Conservation (phyloP, 2,797 vertebrate species). For the Petrocephalus schoutedeni region DNA sequence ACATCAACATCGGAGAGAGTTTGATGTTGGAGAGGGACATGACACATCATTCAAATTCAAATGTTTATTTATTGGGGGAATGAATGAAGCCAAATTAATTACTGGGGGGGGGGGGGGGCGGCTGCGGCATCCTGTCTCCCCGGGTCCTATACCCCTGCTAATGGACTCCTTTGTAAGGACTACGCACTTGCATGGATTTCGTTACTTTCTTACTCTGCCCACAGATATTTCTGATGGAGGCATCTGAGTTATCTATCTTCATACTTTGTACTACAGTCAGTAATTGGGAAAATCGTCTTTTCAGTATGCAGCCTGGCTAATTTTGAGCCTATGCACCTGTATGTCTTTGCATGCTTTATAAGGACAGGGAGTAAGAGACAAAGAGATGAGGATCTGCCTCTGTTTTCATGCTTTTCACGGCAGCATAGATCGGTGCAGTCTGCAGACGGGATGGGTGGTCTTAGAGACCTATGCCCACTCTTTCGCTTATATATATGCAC, state of each 20-base stretch:
- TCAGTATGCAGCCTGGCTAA: neutral
- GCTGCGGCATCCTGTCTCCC: neutral
- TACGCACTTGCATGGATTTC: neutral
- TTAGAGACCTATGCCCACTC: neutral
- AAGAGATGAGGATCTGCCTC: neutral
- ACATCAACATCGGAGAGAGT: neutral
- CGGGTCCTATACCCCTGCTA: neutral
- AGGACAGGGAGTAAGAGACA: neutral
- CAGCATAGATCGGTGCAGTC: neutral
- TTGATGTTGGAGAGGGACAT: neutral
- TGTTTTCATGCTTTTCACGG: neutral
- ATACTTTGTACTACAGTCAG: neutral
- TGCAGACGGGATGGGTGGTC: neutral
- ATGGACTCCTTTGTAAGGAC: neutral
- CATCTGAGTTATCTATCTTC: neutral
- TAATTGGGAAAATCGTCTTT: neutral
- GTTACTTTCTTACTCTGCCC: neutral
- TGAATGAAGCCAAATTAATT: neutral
- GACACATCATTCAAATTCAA: neutral
- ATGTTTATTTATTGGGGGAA: neutral
- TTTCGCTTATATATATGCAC: neutral
- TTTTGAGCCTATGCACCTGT: neutral
- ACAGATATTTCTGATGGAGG: neutral
- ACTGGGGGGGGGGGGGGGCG: too few species aligned
- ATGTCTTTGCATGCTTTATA: neutral